Evolutionary conservation across 2,888 invertebrate genomes (phyloP).

Genomic region (Nowickia ferox): DNA sequence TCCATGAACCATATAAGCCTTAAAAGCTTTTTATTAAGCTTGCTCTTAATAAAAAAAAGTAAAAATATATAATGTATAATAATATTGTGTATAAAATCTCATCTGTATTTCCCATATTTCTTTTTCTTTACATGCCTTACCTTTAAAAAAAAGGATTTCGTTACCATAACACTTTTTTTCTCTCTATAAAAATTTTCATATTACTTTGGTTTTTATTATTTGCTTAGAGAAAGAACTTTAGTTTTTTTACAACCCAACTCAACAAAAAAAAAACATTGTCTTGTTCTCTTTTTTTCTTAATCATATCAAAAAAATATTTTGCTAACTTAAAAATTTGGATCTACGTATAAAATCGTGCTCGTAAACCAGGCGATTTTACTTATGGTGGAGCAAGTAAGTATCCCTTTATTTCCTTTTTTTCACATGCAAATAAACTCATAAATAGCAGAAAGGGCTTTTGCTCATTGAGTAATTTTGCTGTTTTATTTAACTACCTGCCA

Average conservation of each 20-base stretch:
- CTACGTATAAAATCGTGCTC: conserved; percentile 26
- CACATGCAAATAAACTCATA: background rate
- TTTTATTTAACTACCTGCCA: conserved; percentile 66
- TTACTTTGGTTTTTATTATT: conserved; percentile 27
- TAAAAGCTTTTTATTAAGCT: background rate
- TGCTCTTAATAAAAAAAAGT: background rate
- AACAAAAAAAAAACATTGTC: conserved; percentile 51
- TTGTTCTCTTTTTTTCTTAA: conserved; percentile 1
- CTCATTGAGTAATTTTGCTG: conserved; percentile 11
- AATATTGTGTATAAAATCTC: background rate
- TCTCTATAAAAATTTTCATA: background rate
- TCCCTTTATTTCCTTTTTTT: background rate
- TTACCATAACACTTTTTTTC: conserved; percentile 36
- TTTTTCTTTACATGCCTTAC: conserved; percentile 66
- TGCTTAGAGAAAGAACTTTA: conserved; percentile 7
- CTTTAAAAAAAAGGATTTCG: conserved; percentile 59
- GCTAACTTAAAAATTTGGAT: conserved; percentile 50
- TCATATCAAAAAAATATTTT: conserved; percentile 30
- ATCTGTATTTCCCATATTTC: conserved; percentile 54
- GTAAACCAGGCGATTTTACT: conserved; percentile 87
- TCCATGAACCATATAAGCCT: no score
- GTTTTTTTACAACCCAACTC: conserved; percentile 6
- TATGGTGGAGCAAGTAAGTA: conserved; percentile 90
- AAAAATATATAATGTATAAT: background rate
- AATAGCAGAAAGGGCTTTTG: background rate